Base-by-base conservation (phyloP, 2,888 invertebrate genomes). In the Therioaphis trifolii region DNA sequence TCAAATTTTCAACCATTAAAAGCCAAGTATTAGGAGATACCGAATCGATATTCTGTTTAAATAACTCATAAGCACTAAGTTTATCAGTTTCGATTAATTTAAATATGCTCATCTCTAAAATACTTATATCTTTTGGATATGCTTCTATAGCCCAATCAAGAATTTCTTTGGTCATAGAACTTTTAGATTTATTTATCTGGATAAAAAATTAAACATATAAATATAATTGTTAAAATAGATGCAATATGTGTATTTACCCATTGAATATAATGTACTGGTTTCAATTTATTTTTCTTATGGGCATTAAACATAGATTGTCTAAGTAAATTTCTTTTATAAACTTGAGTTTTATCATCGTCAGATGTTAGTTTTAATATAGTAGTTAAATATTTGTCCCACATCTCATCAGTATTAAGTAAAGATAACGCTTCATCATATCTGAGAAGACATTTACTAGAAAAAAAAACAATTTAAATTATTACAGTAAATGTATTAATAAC, bases 311-410 rank as follows among this genome's bases (percentile, higher is more conserved):
- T 82, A 12, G 80, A 82, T 12, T 61, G 63, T 52, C 49, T 58
- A 2, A 82, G 61, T 63, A 82, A 72, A 63, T 61, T 46, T 63
- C 72, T 72, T 63, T 82, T 82, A 24, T 82, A 82, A 7, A 18
- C 3, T 61, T 82, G 35, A 14, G 63, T 82, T 14, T 72, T 49
- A 15, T 46, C 4, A 4, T 29, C 35, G 40, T 82, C 80, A 12
- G 61, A 49, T 14, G 63, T 35, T 24, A 82, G 12, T 35, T 72
- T 14, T 35, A 82, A 24, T 52, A 82, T 35, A 49, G 49, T 82
- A 24, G 14, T 49, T 18, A 82, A 61, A 82, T 82, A 82, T n/a
- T 46, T 61, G 24, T 82, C 35, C 80, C 80, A 82, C 80, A 82
- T 82, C 27, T 49, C 61, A 0, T 72, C 72, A 12, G 80, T 72